Conservation (phyloP, 1,140 invertebrate species). For the Homarus americanus region DNA sequence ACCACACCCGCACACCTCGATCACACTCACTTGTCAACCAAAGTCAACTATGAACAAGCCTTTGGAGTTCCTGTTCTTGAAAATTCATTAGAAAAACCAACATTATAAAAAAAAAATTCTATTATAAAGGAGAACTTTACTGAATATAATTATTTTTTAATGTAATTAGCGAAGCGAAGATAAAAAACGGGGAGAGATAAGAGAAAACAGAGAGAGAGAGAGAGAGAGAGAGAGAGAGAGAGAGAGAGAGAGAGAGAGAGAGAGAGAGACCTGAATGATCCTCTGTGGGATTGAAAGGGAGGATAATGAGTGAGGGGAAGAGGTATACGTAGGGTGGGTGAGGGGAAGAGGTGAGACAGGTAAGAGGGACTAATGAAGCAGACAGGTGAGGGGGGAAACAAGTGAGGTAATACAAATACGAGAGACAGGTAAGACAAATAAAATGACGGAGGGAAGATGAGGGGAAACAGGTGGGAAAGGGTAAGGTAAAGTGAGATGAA, state of each 20-base stretch:
- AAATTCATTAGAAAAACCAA: background rate
- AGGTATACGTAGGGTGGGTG: too few relatives aligned
- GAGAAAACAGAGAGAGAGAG: background rate
- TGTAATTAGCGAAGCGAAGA: background rate
- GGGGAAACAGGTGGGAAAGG: too few relatives aligned
- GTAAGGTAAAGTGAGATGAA: too few relatives aligned
- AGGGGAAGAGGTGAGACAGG: too few relatives aligned
- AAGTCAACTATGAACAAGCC: background rate
- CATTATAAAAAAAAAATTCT: background rate
- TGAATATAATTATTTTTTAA: constrained; percentile 9
- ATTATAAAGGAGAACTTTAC: background rate
- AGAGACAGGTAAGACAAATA: too few relatives aligned
- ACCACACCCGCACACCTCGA: background rate
- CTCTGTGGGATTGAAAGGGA: too few relatives aligned
- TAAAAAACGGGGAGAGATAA: background rate
- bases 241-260: background rate
- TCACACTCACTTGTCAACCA: background rate
- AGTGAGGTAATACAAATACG: too few relatives aligned
- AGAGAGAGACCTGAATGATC: background rate
- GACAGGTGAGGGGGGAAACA: too few relatives aligned
- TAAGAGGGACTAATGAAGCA: too few relatives aligned
- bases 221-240: background rate
- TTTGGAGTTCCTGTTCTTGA: background rate
- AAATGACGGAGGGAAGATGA: too few relatives aligned
- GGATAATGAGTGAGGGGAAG: too few relatives aligned